Evolutionary conservation across 2,797 vertebrate genomes (phyloP), one percentile per base, ranked within the genome.

Genomic region (Darevskia nairensis): DNA sequence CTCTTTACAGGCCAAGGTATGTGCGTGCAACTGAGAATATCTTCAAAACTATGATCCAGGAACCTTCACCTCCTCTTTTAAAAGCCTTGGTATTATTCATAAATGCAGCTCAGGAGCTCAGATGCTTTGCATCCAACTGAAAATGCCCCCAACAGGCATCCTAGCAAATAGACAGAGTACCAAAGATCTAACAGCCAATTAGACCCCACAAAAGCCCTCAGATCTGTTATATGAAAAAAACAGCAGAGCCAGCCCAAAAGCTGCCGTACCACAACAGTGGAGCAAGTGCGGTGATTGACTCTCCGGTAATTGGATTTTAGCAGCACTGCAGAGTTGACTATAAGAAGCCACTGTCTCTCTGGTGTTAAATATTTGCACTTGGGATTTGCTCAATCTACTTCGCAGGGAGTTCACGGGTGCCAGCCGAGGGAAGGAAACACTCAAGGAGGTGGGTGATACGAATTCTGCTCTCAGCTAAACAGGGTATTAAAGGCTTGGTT

Each of bases 121-220:
- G 23, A 69, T 29, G 41, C 66, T 84, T 80, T 72, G 29, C 10
- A 46, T 17, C 29, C 44, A 77, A 27, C 27, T 77, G 13, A 77
- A 76, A 86, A 27, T 50, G 11, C 29, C 46, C 13, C 35, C 44
- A 89, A 89, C 7, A 71, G 50, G 23, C 50, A 27, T 87, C 85
- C 89, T 6, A 3, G 84, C 82, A 85, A 94, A 88, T 89, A 93
- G 85, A 82, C n/a, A 85, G 2, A 11, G 75, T 80, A 88, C 50
- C 50, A 81, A 88, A 90, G 82, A 92, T 87, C 89, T 92, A 88
- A 93, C 32, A 87, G 81, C 85, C 82, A 91, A 23, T 94, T 92
- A 93, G 0, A 1, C 9, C 44, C 89, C 84, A 59, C 77, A 64
- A 61, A 71, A 79, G 50, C 9, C 68, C 77, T 29, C 87, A 77